A percentile compares a stretch with the other conserved stretches of the same genome.
Conservation (phyloP, 2,797 vertebrate genomes). For the Spinus olivaceus region DNA sequence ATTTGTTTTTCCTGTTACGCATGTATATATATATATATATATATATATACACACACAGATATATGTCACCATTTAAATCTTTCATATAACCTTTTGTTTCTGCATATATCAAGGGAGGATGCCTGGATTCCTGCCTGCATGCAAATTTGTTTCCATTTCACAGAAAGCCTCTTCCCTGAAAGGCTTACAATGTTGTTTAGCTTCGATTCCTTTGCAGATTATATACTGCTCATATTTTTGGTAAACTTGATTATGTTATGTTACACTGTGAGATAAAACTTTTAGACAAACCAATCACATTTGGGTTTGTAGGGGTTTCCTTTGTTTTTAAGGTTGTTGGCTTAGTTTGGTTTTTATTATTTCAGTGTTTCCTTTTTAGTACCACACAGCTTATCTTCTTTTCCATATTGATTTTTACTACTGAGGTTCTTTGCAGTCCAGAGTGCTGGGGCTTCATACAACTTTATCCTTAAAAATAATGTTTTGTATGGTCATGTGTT, state of each 20-base stretch:
- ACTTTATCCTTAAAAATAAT: not conserved
- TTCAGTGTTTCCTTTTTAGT: not conserved
- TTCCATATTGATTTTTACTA: not conserved
- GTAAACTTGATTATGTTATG: not conserved
- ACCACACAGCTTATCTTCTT: not conserved
- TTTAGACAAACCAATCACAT: not conserved
- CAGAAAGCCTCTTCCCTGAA: not conserved
- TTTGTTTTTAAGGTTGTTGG: not conserved
- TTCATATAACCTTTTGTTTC: not conserved
- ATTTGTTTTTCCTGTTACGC: not conserved
- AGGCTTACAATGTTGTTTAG: not conserved
- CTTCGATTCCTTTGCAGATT: not conserved
- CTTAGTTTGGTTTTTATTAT: not conserved
- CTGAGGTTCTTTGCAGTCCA: not conserved
- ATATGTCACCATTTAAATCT: not conserved
- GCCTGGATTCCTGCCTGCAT: not conserved
- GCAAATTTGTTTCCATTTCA: not conserved
- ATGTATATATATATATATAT: too few species aligned
- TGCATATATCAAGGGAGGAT: not conserved
- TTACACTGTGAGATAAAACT: not conserved
- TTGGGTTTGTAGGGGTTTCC: not conserved
- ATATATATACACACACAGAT: too few species aligned
- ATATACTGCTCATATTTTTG: not conserved
- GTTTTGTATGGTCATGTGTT: not conserved
- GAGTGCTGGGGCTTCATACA: not conserved